These are phyloP conservation scores for Pogonocichla stellata DNA, from an alignment of 2,113 vertebrate species.

Conservation along the genomic window DNA sequence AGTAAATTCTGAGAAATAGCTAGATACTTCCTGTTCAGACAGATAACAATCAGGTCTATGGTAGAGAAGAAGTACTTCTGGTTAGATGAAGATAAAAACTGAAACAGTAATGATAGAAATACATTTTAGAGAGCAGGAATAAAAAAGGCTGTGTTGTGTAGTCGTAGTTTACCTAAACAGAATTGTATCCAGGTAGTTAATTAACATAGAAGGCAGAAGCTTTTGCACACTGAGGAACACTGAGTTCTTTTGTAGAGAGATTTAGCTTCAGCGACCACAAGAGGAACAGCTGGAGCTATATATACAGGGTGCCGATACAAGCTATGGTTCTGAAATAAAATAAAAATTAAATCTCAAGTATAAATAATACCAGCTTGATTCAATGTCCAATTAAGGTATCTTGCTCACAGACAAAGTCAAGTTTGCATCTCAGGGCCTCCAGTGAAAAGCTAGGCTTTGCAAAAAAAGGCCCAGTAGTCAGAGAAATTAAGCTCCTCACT, in stretches of 20 bases:
- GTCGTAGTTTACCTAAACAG: not conserved
- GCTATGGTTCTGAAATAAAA: not conserved
- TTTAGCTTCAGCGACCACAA: not conserved
- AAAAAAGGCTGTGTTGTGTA: not conserved
- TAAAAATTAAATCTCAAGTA: not conserved
- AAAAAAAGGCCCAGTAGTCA: not conserved
- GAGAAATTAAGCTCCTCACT: not conserved
- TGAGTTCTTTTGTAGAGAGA: not conserved
- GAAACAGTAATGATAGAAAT: not conserved
- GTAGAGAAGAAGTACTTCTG: not conserved
- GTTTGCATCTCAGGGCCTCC: not conserved
- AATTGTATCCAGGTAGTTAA: not conserved
- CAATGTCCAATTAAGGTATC: not conserved
- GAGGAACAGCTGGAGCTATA: not conserved
- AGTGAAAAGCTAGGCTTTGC: not conserved
- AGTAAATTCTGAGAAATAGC: constrained; percentile 6
- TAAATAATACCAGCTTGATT: not conserved
- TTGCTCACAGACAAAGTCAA: not conserved
- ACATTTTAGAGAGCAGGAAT: not conserved
- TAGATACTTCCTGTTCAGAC: not conserved
- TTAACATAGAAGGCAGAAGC: not conserved
- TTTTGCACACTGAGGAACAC: not conserved
- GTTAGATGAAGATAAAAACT: not conserved
- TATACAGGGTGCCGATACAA: not conserved
- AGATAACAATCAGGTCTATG: not conserved